These are phyloP conservation scores for Phoronis australis DNA, from an alignment of 2,888 invertebrate genomes.

Conservation along the genomic window DNA sequence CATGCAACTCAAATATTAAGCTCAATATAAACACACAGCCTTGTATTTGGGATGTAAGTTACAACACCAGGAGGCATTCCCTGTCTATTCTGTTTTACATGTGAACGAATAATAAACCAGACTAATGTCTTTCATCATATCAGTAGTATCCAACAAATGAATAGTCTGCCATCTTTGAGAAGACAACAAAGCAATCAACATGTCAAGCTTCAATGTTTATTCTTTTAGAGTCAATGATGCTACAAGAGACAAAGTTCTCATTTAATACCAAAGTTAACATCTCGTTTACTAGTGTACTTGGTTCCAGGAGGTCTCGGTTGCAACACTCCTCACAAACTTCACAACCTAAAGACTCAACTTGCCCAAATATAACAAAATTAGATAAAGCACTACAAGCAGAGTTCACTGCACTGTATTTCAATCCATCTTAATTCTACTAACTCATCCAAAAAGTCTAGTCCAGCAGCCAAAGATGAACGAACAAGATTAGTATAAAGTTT, in stretches of 20 bases:
- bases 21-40: background rate
- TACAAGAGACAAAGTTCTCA: background rate
- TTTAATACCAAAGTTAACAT: background rate
- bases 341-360: too few relatives aligned
- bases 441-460: too few relatives aligned
- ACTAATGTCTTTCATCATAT: background rate
- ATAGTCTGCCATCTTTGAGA: background rate
- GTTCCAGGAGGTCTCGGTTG: background rate
- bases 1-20: slow-evolving; percentile 5
- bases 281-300: background rate
- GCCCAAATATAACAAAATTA: too few relatives aligned
- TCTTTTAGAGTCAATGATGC: background rate
- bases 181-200: background rate
- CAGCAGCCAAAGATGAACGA: too few relatives aligned
- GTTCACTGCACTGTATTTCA: too few relatives aligned
- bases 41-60: background rate
- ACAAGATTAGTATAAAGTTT: too few relatives aligned
- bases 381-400: too few relatives aligned
- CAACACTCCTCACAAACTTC: background rate
- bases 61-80: background rate
- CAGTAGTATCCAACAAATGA: background rate
- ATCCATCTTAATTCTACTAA: too few relatives aligned
- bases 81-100: slow-evolving; percentile 1
- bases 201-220: background rate
- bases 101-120: background rate